phyloP scores from a whole-genome alignment of 2,113 vertebrate genomes.

The Salvelinus alpinus region DNA sequence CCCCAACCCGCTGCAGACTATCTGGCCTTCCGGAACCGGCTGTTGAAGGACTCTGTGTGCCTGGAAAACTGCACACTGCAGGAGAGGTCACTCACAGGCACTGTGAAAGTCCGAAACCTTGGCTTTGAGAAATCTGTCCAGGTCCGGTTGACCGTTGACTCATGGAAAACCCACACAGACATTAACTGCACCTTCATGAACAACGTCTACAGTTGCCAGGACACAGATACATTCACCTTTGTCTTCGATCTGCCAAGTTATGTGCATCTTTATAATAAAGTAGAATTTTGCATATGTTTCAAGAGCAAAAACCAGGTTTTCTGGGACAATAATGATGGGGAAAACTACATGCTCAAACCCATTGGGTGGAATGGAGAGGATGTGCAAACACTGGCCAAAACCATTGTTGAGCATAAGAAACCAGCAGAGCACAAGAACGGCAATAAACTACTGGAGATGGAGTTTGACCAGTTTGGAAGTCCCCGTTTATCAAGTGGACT shows the following conservation, averaged over 20 bases:
- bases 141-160: conserved; percentile 86
- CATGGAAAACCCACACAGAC: conserved; percentile 83
- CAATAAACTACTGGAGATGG: conserved; percentile 68
- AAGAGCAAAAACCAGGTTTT: conserved; percentile 74
- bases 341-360: conserved; percentile 85
- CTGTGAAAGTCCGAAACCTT: conserved; percentile 89
- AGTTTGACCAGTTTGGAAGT: conserved; percentile 79
- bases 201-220: conserved; percentile 86
- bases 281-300: conserved; percentile 93
- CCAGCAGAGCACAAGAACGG: conserved; percentile 53
- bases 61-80: conserved; percentile 91
- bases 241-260: conserved; percentile 79
- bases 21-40: conserved; percentile 85
- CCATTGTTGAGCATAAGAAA: conserved; percentile 56
- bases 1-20: conserved; percentile 89
- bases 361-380: conserved; percentile 74
- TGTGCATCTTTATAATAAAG: conserved; percentile 75
- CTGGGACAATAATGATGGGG: conserved; percentile 95
- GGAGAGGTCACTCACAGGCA: conserved; percentile 84
- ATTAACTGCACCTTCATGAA: conserved; percentile 88
- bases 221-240: conserved; percentile 91
- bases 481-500: conserved; percentile 79
- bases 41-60: conserved; percentile 85
- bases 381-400: not conserved
- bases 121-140: conserved; percentile 89